A percentile compares a stretch with the other conserved stretches of the same genome.
phyloP scores from a whole-genome alignment of 2,113 vertebrate species.

The Synchiropus splendidus region DNA sequence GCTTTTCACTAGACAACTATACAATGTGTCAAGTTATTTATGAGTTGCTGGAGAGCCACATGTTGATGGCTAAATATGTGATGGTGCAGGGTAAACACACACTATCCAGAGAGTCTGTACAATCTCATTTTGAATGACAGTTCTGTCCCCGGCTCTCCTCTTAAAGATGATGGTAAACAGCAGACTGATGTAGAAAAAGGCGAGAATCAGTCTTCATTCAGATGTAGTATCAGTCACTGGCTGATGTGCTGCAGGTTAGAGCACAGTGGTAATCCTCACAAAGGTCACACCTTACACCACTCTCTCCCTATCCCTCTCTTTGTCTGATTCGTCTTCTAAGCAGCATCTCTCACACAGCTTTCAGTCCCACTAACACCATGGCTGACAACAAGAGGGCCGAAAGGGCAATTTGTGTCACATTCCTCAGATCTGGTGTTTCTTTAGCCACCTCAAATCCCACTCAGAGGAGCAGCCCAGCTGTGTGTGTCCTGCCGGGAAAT shows the following conservation, averaged over 20 bases:
- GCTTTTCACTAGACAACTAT: too few species aligned
- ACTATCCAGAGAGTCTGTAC: too few species aligned
- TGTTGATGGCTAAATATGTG: too few species aligned
- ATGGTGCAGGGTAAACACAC: too few species aligned
- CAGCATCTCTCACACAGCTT: slow-evolving; percentile 31
- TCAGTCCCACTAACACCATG: slow-evolving; percentile 30
- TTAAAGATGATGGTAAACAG: too few species aligned
- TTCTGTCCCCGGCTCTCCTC: too few species aligned
- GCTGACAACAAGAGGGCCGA: slow-evolving; percentile 29
- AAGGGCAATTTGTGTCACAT: slow-evolving; percentile 26
- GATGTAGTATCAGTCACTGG: slow-evolving; percentile 24
- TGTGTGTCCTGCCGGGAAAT: slow-evolving; percentile 16
- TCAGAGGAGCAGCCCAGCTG: slow-evolving; percentile 2
- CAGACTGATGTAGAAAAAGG: too few species aligned
- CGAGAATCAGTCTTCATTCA: too few species aligned
- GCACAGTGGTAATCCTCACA: slow-evolving; percentile 34
- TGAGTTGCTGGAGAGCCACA: too few species aligned
- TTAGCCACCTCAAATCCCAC: slow-evolving; percentile 6
- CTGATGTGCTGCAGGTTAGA: slow-evolving; percentile 29
- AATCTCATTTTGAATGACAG: too few species aligned
- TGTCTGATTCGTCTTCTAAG: slow-evolving; percentile 31
- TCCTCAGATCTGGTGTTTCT: slow-evolving; percentile 33
- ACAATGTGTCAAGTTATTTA: too few species aligned
- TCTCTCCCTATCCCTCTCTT: slow-evolving; percentile 22
- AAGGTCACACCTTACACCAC: slow-evolving; percentile 36